Base-by-base conservation (phyloP, 2,797 vertebrate genomes). In the Mormyrops attenuatus region DNA sequence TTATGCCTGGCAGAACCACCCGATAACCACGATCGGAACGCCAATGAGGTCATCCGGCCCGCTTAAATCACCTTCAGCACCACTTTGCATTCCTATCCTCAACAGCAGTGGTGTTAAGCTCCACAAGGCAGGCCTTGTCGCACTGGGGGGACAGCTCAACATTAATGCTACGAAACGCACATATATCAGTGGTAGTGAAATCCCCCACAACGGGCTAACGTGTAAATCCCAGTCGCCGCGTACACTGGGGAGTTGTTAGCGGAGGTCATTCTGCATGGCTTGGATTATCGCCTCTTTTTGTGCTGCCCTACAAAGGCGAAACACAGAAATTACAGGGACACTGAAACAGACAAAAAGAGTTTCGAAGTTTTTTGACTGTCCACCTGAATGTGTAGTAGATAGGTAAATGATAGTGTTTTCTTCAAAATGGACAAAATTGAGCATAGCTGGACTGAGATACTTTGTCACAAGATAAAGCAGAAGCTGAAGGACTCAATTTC, bases 41-140 rank as follows among this genome's bases (percentile, higher is more conserved):
- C 63, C 89, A 26, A 0, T 89, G 85, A 89, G 0, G 49, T 77
- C 11, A 63, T 53, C 60, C 2, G 63, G 0, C 3, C 84, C 52
- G 50, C 38, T 55, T 87, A 73, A 87, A 73, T 77, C 89, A 55
- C 50, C 60, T 6, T 73, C 89, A 13, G 15, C 22, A 15, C 22
- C 7, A 41, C 20, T 82, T 30, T 7, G 8, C 9, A 4, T 41
- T 49, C 89, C 84, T 11, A 26, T 85, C 60, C 57, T 87, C 84
- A 89, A 89, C 63, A 88, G 52, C 60, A 17, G 34, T 41, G 89
- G 85, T 57, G 49, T 87, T 80, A 66, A 89, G 63, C 85, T 89
- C 34, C 84, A 87, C 63, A 89, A 88, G 85, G 50, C 38, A 7
- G 49, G 20, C 38, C n/a, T 87, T 89, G 85, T 87, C 6, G 50